Evolutionary conservation across 2,888 invertebrate genomes (phyloP).

Genomic region (Xylocampa areola): DNA sequence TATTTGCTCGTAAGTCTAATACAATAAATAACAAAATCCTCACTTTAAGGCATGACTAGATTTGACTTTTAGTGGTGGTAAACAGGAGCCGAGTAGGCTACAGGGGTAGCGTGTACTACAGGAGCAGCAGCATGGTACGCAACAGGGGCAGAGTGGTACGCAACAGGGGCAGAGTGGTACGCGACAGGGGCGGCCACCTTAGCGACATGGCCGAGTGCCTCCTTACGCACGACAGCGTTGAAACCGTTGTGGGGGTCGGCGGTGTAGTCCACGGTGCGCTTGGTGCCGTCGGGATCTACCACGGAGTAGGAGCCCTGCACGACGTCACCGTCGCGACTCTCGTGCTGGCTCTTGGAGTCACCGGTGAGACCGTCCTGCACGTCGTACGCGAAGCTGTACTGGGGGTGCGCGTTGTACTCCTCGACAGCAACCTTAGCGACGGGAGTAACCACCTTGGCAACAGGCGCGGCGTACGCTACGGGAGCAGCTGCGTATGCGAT

Average conservation of each 20-base stretch:
- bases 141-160: conserved; percentile 50
- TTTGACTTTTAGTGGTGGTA: conserved; percentile 48
- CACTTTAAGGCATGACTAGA: conserved; percentile 39
- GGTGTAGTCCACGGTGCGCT: conserved; percentile 86
- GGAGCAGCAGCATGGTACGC: conserved; percentile 53
- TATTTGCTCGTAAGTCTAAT: conserved; percentile 35
- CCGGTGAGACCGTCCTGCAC: conserved; percentile 79
- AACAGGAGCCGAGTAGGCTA: conserved; percentile 58
- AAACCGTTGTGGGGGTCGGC: conserved; percentile 85
- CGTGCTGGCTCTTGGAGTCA: conserved; percentile 85
- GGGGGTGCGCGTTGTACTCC: conserved; percentile 71
- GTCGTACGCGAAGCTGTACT: conserved; percentile 84
- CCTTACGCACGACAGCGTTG: conserved; percentile 85
- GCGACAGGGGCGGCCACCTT: conserved; percentile 62
- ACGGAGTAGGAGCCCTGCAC: conserved; percentile 87
- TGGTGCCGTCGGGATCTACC: conserved; percentile 84
- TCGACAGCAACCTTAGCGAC: conserved; percentile 70
- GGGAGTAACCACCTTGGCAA: conserved; percentile 60
- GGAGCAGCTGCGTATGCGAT: conserved; percentile 55
- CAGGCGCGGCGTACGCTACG: conserved; percentile 68
- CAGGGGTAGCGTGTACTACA: conserved; percentile 63
- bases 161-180: conserved; percentile 64
- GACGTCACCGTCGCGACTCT: conserved; percentile 83
- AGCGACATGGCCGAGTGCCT: conserved; percentile 74
- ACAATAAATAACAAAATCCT: conserved; percentile 43